Conservation (phyloP, 2,113 vertebrate species). For the Gobiocypris rarus region DNA sequence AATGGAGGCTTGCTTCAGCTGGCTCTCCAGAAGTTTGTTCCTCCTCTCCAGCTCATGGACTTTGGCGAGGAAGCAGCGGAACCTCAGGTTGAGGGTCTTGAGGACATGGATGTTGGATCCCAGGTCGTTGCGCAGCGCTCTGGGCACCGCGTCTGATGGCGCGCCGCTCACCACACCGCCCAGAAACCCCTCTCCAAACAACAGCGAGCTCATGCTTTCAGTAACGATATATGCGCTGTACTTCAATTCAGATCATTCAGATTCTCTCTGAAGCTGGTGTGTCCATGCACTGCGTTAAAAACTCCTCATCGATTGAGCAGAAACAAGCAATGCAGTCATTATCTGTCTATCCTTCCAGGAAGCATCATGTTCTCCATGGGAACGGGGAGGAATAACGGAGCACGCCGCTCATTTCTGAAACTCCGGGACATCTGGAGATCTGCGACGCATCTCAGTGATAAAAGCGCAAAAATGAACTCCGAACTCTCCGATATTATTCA, state of each 20-base stretch:
- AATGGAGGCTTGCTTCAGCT: constrained; percentile 79
- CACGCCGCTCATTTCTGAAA: constrained; percentile 25
- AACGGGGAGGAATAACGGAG: constrained; percentile 1
- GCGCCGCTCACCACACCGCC: constrained; percentile 47
- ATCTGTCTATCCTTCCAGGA: constrained; percentile 55
- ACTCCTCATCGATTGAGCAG: background rate
- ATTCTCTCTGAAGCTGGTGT: background rate
- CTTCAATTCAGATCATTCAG: background rate
- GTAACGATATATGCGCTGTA: constrained; percentile 24
- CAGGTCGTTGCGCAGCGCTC: constrained; percentile 84
- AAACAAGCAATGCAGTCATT: constrained; percentile 59
- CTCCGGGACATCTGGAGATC: constrained; percentile 18
- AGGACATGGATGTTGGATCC: constrained; percentile 90
- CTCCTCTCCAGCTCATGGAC: constrained; percentile 88
- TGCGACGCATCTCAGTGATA: constrained; percentile 10
- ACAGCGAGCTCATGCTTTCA: constrained; percentile 82
- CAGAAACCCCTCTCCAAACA: constrained; percentile 76
- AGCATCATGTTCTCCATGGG: constrained; percentile 34
- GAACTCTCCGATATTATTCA: constrained; percentile 12
- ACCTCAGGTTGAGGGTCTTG: constrained; percentile 89
- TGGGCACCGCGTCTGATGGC: constrained; percentile 64
- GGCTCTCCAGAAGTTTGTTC: constrained; percentile 85
- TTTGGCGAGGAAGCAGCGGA: constrained; percentile 89
- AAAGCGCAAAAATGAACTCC: background rate
- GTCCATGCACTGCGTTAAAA: constrained; percentile 20